Evolutionary conservation across 2,113 vertebrate genomes (phyloP), one percentile per base, ranked within the genome.

Genomic region (Neomonachus schauinslandi): DNA sequence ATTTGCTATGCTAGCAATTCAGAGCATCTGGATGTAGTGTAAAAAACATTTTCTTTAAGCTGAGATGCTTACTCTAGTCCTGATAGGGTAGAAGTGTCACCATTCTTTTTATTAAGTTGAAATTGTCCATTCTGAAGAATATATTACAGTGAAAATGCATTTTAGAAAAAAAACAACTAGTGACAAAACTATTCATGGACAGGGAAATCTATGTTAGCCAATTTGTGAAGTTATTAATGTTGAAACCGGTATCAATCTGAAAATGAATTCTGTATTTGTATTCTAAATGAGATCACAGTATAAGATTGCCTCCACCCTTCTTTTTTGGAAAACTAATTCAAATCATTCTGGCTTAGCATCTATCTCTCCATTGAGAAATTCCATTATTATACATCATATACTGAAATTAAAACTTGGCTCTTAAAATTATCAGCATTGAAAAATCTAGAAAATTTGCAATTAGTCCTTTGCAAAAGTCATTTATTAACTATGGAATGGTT

Each of bases 141-240:
- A 36, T 5, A 91, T 77, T 92, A 76, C 3, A 49, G 21, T 59
- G 31, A 89, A 95, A 97, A 86, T 67, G 59, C 33, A 84, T 83
- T 93, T 88, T 31, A 61, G 15, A n/a, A 15, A 7, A 63, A 91
- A 61, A 65, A 21, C 7, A 76, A 22, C 14, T 57, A 42, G 7
- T 89, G 15, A 95, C 24, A 83, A 87, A 87, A 74, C 33, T 74
- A 4, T 81, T 65, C 61, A 72, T 51, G 51, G 33, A 89, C 18
- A 82, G 53, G 82, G 65, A 95, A 94, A 69, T 74, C 46, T 59
- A 81, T 33, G 7, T 83, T 65, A 94, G 59, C 21, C 2, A 22
- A 86, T 89, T 97, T 94, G n/a, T 89, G 46, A 95, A 87, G 46
- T 96, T 95, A 96, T 96, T 97, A 97, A 95, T 95, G 87, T 82